Conservation (phyloP, 2,113 vertebrate species). For the Nycticebus coucang region DNA sequence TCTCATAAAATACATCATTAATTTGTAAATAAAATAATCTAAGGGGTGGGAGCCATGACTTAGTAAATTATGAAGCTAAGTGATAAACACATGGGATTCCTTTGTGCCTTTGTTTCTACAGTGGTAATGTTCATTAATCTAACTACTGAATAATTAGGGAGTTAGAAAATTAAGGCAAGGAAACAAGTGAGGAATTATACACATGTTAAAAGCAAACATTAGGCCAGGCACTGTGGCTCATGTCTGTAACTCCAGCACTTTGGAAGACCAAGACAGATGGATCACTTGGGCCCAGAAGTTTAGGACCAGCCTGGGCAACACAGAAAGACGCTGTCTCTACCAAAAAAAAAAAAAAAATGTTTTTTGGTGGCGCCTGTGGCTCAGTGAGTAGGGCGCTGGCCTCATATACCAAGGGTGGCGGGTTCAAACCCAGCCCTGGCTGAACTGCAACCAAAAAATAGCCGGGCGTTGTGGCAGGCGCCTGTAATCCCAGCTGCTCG, state of each 20-base stretch:
- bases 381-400: too few species aligned
- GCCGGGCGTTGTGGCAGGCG: too few species aligned
- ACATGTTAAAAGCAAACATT: background rate
- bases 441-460: too few species aligned
- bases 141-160: background rate
- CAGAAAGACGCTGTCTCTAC: too few species aligned
- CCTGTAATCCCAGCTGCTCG: too few species aligned
- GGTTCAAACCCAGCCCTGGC: too few species aligned
- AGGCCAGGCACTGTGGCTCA: background rate
- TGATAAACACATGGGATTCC: background rate
- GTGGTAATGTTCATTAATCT: background rate
- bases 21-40: constrained; percentile 55
- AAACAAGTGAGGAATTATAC: constrained; percentile 19
- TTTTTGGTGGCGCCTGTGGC: too few species aligned
- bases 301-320: too few species aligned
- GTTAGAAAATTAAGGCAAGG: constrained; percentile 37
- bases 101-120: background rate
- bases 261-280: background rate
- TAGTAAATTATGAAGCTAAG: constrained; percentile 33
- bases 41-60: background rate
- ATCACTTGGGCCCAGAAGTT: too few species aligned
- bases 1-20: constrained; percentile 34
- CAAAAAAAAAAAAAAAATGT: too few species aligned
- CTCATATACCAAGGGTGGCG: too few species aligned
- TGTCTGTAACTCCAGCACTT: background rate